Evolutionary conservation across 2,888 invertebrate genomes (phyloP).

Genomic region (Cremastinae sp.): DNA sequence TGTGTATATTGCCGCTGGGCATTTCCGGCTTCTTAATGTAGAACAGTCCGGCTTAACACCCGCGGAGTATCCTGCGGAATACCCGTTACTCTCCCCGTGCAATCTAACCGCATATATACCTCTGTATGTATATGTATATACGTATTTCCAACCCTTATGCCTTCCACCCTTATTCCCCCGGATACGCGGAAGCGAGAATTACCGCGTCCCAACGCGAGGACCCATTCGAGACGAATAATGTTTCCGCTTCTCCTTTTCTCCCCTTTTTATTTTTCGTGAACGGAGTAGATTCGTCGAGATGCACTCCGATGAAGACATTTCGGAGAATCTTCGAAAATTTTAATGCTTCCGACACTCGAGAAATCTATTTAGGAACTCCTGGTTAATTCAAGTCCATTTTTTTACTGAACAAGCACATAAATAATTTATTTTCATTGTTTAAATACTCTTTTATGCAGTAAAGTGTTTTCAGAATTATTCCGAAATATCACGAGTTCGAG

Average conservation of each 20-base stretch:
- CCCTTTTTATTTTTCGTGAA: slow-evolving; percentile 9
- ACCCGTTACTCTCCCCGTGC: slow-evolving; percentile 17
- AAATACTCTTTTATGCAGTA: not conserved
- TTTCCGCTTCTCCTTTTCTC: slow-evolving; percentile 19
- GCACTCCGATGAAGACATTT: not conserved
- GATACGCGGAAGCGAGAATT: no score
- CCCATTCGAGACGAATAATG: slow-evolving; percentile 35
- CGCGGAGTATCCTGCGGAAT: slow-evolving; percentile 44
- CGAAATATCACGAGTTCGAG: no score
- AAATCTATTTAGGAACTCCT: no score
- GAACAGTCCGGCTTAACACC: slow-evolving; percentile 54
- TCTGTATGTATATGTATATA: slow-evolving; percentile 2
- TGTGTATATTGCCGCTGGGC: slow-evolving; percentile 49
- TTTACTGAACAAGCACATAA: not conserved
- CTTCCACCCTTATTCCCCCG: slow-evolving; percentile 17
- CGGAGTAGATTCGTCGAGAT: slow-evolving; percentile 13
- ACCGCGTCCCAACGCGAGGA: not conserved
- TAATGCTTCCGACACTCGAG: no score
- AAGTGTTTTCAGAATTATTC: no score
- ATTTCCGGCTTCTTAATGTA: slow-evolving; percentile 60
- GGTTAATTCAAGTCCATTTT: no score
- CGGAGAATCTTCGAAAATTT: no score
- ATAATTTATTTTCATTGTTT: not conserved
- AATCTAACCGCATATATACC: slow-evolving; percentile 38
- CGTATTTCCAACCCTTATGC: not conserved